phyloP scores from a whole-genome alignment of 2,797 vertebrate genomes.

The Liparis tanakae region DNA sequence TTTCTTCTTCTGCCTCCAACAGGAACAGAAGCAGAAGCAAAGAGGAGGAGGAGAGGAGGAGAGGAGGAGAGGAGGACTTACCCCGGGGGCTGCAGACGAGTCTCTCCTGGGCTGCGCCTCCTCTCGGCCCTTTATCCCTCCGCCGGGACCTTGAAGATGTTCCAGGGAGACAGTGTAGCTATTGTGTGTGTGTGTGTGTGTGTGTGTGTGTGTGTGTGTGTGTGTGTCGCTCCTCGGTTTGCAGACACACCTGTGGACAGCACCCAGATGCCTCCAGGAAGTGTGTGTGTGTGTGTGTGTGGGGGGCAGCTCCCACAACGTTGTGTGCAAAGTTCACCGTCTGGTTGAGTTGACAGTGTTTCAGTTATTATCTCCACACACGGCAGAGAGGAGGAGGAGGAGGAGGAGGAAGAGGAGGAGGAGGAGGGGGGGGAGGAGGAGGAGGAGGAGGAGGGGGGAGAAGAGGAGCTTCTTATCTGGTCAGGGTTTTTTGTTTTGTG shows the following conservation, averaged over 20 bases:
- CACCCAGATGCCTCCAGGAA: constrained; percentile 11
- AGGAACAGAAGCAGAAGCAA: background rate
- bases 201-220: too few species aligned
- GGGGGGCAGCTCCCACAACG: background rate
- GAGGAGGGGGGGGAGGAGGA: too few species aligned
- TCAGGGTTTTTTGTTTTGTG: constrained; percentile 67
- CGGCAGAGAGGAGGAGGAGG: too few species aligned
- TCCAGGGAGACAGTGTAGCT: constrained; percentile 87
- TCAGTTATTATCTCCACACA: constrained; percentile 75
- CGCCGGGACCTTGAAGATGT: constrained; percentile 91
- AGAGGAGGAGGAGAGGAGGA: background rate
- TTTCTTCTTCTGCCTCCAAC: background rate
- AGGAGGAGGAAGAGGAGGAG: too few species aligned
- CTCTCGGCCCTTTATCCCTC: constrained; percentile 86
- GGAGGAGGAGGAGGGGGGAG: too few species aligned
- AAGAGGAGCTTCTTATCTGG: constrained; percentile 82
- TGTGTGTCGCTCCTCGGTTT: constrained; percentile 61
- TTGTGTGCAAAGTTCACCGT: constrained; percentile 52
- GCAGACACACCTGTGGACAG: constrained; percentile 84
- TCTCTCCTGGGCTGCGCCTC: constrained; percentile 64
- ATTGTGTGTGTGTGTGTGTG: constrained; percentile 69
- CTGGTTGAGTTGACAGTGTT: constrained; percentile 47
- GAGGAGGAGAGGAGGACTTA: constrained; percentile 72
- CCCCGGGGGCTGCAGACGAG: constrained; percentile 67
- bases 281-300: too few species aligned